Evolutionary conservation across 1,140 invertebrate species (phyloP), one percentile per base, ranked within the genome.

Genomic region (Camponotus floridanus): DNA sequence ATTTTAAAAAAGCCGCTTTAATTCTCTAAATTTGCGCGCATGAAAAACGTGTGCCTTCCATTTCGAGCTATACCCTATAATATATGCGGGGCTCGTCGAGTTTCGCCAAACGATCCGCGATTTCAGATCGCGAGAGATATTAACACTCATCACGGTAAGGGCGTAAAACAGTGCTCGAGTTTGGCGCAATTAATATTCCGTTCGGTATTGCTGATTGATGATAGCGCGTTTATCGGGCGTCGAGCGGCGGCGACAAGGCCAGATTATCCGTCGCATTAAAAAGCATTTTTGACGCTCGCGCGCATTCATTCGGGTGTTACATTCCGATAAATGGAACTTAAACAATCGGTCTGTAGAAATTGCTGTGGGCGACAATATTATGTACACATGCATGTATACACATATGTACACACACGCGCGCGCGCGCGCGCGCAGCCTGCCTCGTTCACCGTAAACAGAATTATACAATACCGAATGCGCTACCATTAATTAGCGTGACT

Each of bases 401-500:
- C 5, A 84, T 65, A 86, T 81, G 45, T 68, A 76, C n/a, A n/a
- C n/a, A n/a, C n/a, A n/a, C n/a, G n/a, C n/a, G n/a, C n/a, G n/a
- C n/a, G n/a, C n/a, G n/a, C n/a, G n/a, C n/a, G n/a, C n/a, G n/a
- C 21, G 36, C 76, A 26, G 15, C 39, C 68, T 33, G 59, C 36
- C 57, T 57, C 76, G 48, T 70, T 51, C 68, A 81, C 68, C 86
- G 83, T 86, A 86, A 91, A 90, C 80, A 88, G 87, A 90, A 91
- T 90, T 86, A 90, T 86, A 88, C 86, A 91, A 91, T 90, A 73
- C 86, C 86, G 87, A 86, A 91, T 64, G 68, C 65, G 89, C 84
- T 79, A 79, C 86, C 87, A 88, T 91, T 91, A 90, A 88, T 91
- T 88, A 90, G 87, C 87, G 86, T 86, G 90, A 91, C 89, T 91